Base-by-base conservation (phyloP, 2,113 vertebrate species). In the Geothlypis trichas region DNA sequence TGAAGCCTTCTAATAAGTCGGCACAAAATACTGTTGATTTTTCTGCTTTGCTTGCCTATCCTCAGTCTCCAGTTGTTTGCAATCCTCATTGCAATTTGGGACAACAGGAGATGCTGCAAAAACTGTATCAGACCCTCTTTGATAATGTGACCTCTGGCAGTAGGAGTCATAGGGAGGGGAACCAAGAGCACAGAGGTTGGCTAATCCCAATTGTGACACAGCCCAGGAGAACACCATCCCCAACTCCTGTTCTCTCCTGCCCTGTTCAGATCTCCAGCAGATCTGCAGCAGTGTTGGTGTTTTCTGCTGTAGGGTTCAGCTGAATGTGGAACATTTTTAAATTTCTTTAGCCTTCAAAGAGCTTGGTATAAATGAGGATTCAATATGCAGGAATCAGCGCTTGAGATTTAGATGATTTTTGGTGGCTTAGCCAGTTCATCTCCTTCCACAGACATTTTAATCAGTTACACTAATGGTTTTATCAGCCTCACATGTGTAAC, bases 391-490 rank as follows among this genome's bases (percentile, higher is more conserved):
- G 71, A 90, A 61, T 76, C n/a, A 2, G 55, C 5, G 2, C 46
- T 83, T 49, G 23, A 93, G 67, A 59, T 76, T 51, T 67, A 63
- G 73, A 30, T 89, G 35, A 73, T 26, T 87, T 84, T 79, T 61
- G 35, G 27, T 79, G 46, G 49, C 58, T 85, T 85, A 93, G 72
- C 83, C 51, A 42, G 23, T 77, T 95, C 88, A 88, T 92, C 83
- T 88, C 44, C 76, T 87, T 87, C 41, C 61, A 31, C 28, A 47
- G 55, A 55, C 35, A 18, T 92, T 92, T 90, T 80, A 84, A 58
- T 88, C 79, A 47, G 33, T 86, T 72, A 23, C 41, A 1, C 37
- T 93, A 73, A 90, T 54, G 71, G 62, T 76, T 94, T 91, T 82
- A 87, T 83, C 71, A 72, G 21, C 54, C 41, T 52, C 2, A 3